Percentiles rank a stretch among this genome's conserved stretches.
phyloP scores from a whole-genome alignment of 2,797 vertebrate species.

The Halcyon smyrnensis region DNA sequence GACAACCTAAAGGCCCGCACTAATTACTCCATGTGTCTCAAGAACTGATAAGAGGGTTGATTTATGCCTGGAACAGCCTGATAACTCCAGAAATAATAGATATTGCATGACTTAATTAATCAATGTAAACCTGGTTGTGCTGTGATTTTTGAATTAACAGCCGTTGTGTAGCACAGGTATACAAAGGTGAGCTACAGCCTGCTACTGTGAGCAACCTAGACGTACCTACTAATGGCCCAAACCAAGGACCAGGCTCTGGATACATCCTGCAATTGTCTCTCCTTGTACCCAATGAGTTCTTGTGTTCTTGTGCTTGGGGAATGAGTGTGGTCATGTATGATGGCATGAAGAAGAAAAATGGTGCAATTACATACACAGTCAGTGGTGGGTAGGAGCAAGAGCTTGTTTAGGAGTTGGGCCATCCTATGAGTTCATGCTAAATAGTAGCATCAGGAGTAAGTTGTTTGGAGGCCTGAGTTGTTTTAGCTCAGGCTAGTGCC shows the following conservation, averaged over 20 bases:
- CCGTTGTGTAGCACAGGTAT: rapidly evolving
- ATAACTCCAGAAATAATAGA: not conserved
- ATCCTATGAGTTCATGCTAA: not conserved
- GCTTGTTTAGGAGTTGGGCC: not conserved
- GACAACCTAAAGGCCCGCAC: not conserved
- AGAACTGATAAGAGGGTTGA: not conserved
- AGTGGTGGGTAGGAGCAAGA: not conserved
- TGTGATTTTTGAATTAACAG: not conserved
- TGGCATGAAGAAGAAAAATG: not conserved
- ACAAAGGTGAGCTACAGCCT: not conserved
- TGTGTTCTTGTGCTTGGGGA: not conserved
- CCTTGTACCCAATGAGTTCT: not conserved
- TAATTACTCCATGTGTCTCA: not conserved
- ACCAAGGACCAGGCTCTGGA: not conserved
- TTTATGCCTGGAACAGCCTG: not conserved
- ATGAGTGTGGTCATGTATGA: rapidly evolving
- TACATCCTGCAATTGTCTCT: not conserved
- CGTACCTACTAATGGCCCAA: not conserved
- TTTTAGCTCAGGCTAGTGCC: not conserved
- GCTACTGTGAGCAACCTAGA: not conserved
- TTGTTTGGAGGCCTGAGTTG: not conserved
- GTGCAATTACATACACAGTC: not conserved
- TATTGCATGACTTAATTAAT: not conserved
- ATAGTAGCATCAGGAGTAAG: not conserved
- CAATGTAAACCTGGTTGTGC: not conserved